Conservation (phyloP, 2,888 invertebrate species). For the Apotomis turbidana region DNA sequence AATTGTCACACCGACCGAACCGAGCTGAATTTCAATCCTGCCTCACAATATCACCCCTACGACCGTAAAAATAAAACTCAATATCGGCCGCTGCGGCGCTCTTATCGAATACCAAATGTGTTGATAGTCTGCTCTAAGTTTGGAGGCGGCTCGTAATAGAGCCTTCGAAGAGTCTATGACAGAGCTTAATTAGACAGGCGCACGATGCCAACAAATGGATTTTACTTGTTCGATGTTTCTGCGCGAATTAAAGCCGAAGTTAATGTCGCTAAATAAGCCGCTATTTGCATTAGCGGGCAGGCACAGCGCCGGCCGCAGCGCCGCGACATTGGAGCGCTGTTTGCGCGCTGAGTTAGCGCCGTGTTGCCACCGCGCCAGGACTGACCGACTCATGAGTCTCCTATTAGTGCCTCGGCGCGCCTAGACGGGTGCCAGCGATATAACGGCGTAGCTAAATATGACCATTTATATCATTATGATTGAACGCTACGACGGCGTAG, state of each 20-base stretch:
- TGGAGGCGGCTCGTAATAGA: slow-evolving; percentile 81
- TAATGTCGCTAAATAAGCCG: slow-evolving; percentile 54
- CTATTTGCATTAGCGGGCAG: slow-evolving; percentile 60
- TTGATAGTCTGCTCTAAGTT: slow-evolving; percentile 80
- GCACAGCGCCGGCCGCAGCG: neutral
- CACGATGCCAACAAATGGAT: slow-evolving; percentile 79
- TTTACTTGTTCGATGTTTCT: slow-evolving; percentile 79
- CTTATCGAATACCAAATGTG: slow-evolving; percentile 78
- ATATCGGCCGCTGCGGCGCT: slow-evolving; percentile 57
- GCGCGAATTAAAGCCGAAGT: slow-evolving; percentile 64
- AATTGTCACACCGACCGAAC: slow-evolving; percentile 80
- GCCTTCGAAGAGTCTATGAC: slow-evolving; percentile 83
- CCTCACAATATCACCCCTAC: slow-evolving; percentile 75
- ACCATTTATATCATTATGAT: slow-evolving; percentile 23
- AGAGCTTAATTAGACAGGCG: slow-evolving; percentile 83
- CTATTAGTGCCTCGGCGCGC: slow-evolving; percentile 4
- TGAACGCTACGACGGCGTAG: slow-evolving; percentile 38
- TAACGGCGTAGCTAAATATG: slow-evolving; percentile 7
- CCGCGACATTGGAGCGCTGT: slow-evolving; percentile 47
- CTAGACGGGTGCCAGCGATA: neutral
- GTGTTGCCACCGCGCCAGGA: slow-evolving; percentile 43
- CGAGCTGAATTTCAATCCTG: slow-evolving; percentile 70
- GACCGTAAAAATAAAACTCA: slow-evolving; percentile 68
- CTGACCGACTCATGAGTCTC: slow-evolving; percentile 7
- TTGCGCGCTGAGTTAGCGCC: slow-evolving; percentile 57